Base-by-base conservation (phyloP, 2,113 vertebrate species). In the Pollimyrus isidori region DNA sequence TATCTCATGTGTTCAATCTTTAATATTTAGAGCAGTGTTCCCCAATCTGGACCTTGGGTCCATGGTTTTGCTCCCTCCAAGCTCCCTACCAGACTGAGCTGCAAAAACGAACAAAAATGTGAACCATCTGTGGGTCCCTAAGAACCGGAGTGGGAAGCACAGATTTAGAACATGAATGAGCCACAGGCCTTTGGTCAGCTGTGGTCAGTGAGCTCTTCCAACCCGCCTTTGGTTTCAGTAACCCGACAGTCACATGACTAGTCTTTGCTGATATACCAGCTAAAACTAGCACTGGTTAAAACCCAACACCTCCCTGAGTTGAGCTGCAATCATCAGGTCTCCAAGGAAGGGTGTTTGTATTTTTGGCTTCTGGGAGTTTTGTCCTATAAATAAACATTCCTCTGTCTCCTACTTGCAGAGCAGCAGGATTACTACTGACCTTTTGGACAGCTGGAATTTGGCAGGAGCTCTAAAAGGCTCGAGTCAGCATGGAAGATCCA, bases 331-430 rank as follows among this genome's bases (percentile, higher is more conserved):
- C n/a, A n/a, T 7, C 15, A 80, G 17, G 26, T 49, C 46, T 4
- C 45, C 69, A 19, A 84, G 21, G 45, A 86, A 86, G 49, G 46
- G 13, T 53, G 45, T 86, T 46, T 4, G 45, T 86, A 52, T 5
- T 4, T 52, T 46, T 50, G 69, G 45, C 58, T 39, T 21, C 26
- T 42, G 26, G 17, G 35, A 52, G 1, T n/a, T 26, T 46, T 35
- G n/a, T 15, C n/a, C 83, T 86, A 86, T 86, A 50, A 89, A 89
- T 89, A 89, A 35, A 89, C 26, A 84, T 83, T 23, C 76, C 76
- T 85, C 62, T 11, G 26, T 30, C 89, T 69, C 62, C 30, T 10
- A 30, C 42, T 76, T 49, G 83, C 48, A 52, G 15, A 76, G 62
- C 46, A 52, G 85, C 85, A 48, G 35, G 56, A 85, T 50, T 62